These are phyloP conservation scores for Aleiodes sp. DNA, from an alignment of 1,140 invertebrate genomes.

Conservation along the genomic window DNA sequence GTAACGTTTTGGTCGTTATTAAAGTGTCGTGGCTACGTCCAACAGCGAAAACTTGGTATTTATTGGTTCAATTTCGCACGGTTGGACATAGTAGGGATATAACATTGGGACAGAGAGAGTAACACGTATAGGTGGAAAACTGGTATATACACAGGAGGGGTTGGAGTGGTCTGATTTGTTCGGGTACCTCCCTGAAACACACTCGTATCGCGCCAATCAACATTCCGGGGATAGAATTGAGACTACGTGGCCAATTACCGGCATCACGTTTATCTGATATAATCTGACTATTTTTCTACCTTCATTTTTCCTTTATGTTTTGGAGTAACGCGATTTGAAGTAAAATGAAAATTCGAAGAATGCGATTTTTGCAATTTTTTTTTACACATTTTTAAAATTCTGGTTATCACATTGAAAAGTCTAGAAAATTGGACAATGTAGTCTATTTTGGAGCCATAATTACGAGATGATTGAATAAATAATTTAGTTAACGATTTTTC, in stretches of 20 bases:
- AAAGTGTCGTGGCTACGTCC: conserved; percentile 28
- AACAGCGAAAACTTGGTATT: conserved; percentile 38
- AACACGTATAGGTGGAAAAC: not conserved
- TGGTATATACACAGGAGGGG: not conserved
- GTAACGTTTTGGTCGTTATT: conserved; percentile 27
- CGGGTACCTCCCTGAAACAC: not conserved
- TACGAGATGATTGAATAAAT: not conserved
- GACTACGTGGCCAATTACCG: conserved; percentile 53
- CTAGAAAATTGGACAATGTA: no score
- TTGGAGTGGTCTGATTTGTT: not conserved
- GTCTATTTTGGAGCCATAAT: not conserved
- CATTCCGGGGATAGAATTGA: conserved; percentile 50
- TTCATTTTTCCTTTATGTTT: conserved; percentile 45
- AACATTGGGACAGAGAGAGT: not conserved
- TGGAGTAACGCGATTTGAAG: not conserved
- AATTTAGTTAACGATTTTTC: not conserved
- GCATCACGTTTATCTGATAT: conserved; percentile 46
- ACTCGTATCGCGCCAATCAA: conserved; percentile 54
- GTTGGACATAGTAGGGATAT: not conserved
- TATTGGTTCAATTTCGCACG: conserved; percentile 44
- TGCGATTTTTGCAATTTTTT: no score
- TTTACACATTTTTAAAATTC: no score
- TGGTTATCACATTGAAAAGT: no score
- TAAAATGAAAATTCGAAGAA: no score
- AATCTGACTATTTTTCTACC: conserved; percentile 50